Evolutionary conservation across 2,113 vertebrate genomes (phyloP), one percentile per base, ranked within the genome.

Genomic region (Malurus elegans): DNA sequence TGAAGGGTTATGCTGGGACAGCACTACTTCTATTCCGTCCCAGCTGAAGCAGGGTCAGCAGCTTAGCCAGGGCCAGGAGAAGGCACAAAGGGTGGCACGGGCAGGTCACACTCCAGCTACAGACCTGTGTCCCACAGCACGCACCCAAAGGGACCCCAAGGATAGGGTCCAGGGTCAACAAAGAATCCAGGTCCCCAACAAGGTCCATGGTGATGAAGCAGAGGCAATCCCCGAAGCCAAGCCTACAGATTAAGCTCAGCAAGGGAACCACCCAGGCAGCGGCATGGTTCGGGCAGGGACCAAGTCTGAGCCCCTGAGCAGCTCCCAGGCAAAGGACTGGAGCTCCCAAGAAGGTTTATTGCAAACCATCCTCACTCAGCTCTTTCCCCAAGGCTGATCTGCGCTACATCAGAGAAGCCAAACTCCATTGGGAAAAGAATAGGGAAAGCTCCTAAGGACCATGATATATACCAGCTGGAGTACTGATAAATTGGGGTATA

Each of bases 221-320:
- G 53, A 84, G 47, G 26, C 14, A 40, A 60, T 16, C 10, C 2
- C 2, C 50, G 15, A 70, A 54, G 34, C 34, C 31, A 74, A 81
- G 24, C 12, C 64, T 36, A 19, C 0, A 1, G 31, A 44, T 16
- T 4, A 1, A 1, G 38, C n/a, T 44, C 40, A 81, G 54, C 0
- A 0, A 88, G 40, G 26, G 13, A 67, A 24, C 4, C 2, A 13
- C 12, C 25, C 15, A 32, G 10, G 29, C 29, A 51, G 38, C 4
- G 4, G 11, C 36, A 17, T 0, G 12, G 15, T 31, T 89, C n/a
- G n/a, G 47, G 21, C 16, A 38, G 12, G 29, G 44, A 81, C 28
- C 44, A 17, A 85, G 34, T 21, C 36, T 25, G 23, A 82, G 31
- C 2, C 3, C 12, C 44, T 15, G n/a, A 76, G 16, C 45, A 88